These are phyloP conservation scores for Cerastis rubricosa DNA, from an alignment of 2,888 invertebrate genomes.

Conservation along the genomic window DNA sequence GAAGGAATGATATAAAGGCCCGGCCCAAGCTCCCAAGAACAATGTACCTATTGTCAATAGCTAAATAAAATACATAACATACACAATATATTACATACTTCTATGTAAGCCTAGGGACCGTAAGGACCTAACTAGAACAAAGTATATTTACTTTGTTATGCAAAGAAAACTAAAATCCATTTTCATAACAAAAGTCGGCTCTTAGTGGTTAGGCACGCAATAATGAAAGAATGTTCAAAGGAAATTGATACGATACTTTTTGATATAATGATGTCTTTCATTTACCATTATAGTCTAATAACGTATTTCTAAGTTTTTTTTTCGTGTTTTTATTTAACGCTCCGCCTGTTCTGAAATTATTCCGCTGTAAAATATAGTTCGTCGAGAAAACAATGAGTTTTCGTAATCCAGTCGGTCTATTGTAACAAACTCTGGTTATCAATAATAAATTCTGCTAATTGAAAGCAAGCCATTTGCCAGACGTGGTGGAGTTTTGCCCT, in stretches of 20 bases:
- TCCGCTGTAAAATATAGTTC: constrained; percentile 26
- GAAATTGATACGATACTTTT: constrained; percentile 6
- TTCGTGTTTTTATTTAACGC: constrained; percentile 41
- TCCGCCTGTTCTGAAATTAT: constrained; percentile 49
- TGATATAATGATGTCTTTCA: neutral
- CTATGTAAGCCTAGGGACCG: neutral
- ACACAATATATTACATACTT: neutral
- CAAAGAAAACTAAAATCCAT: constrained; percentile 1
- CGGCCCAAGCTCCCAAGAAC: neutral
- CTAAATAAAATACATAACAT: neutral
- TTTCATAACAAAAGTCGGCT: constrained; percentile 8
- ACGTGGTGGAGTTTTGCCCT: constrained; percentile 44
- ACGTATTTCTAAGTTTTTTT: constrained; percentile 26
- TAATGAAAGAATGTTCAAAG: constrained; percentile 40
- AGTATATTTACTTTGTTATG: constrained; percentile 18
- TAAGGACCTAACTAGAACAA: constrained; percentile 7
- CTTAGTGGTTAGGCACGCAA: constrained; percentile 24
- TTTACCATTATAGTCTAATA: constrained; percentile 10
- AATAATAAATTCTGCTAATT: constrained; percentile 55
- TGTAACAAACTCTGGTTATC: constrained; percentile 42
- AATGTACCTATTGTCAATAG: neutral
- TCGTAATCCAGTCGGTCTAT: constrained; percentile 20
- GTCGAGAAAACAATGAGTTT: constrained; percentile 16
- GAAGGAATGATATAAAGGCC: neutral
- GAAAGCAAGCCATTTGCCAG: constrained; percentile 29